Conservation (phyloP, 2,113 vertebrate genomes). For the Aspidoscelis tigris region DNA sequence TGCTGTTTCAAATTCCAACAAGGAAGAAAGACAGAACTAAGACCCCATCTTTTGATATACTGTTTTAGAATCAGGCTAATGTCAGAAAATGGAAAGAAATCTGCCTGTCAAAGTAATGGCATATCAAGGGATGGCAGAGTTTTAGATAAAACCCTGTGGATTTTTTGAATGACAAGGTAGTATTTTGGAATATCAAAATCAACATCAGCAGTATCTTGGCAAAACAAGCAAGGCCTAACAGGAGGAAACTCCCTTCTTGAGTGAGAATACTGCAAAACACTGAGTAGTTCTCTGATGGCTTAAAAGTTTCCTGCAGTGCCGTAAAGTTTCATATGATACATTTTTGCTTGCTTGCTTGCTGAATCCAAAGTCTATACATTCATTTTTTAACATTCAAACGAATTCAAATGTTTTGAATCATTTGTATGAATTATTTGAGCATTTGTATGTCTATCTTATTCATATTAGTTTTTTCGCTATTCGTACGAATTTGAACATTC, state of each 20-base stretch:
- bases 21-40: no score
- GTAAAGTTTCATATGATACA: not conserved
- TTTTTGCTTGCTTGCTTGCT: not conserved
- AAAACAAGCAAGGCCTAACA: not conserved
- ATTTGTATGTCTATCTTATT: no score
- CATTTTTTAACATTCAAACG: no score
- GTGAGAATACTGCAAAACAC: not conserved
- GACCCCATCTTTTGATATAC: not conserved
- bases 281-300: not conserved
- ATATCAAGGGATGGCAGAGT: not conserved
- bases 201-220: not conserved
- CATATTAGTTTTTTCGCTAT: no score
- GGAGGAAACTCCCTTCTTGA: not conserved
- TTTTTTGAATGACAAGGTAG: not conserved
- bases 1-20: not conserved
- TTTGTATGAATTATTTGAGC: no score
- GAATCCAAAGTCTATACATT: no score
- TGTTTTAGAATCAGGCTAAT: not conserved
- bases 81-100: not conserved
- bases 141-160: not conserved
- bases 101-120: not conserved
- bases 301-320: not conserved
- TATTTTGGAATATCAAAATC: not conserved
- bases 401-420: no score
- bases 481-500: no score